Base-by-base conservation (phyloP, 2,888 invertebrate species). In the Acrocera orbiculus region DNA sequence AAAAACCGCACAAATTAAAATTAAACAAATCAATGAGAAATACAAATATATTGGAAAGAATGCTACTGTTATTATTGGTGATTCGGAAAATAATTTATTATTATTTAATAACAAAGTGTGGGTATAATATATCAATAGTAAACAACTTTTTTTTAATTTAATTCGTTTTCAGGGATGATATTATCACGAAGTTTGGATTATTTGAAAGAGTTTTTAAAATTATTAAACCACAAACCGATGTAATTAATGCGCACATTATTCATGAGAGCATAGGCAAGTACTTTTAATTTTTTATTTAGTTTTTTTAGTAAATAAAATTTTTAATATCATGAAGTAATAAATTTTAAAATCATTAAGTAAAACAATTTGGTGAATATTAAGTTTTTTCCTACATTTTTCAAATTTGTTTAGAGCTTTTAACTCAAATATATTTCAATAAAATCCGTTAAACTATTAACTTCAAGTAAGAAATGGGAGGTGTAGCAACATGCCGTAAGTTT, bases 21-120 rank as follows among this genome's bases (percentile, higher is more conserved):
- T 67, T 3, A 37, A 43, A 2, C 47, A 65, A 36, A 42, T 59
- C 15, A 73, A 73, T 50, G 51, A 53, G 4, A 50, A 56, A 6
- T 52, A 61, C 41, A 46, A 70, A 30, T 44, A 55, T 4, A 62
- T 63, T 37, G 63, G 64, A 25, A 50, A 59, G n/a, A 40, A 37
- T 28, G 29, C 35, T 7, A 23, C 49, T 47, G 49, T 80, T 13
- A 46, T 80, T 35, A 64, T 76, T 20, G 79, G 79, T 0, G 74
- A 77, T 53, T 67, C 65, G 1, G 56, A 68, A 34, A 77, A 78
- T 49, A 62, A 66, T 46, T 47, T 77, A 7, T 49, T 78, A 25
- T 49, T 67, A 28, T 63, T 69, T 35, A 60, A 63, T 36, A 59
- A 63, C 44, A 66, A 70, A 48, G 62, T 60, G 73, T 74, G 60